Conservation (phyloP, 2,888 invertebrate genomes). For the Agrochola lota region DNA sequence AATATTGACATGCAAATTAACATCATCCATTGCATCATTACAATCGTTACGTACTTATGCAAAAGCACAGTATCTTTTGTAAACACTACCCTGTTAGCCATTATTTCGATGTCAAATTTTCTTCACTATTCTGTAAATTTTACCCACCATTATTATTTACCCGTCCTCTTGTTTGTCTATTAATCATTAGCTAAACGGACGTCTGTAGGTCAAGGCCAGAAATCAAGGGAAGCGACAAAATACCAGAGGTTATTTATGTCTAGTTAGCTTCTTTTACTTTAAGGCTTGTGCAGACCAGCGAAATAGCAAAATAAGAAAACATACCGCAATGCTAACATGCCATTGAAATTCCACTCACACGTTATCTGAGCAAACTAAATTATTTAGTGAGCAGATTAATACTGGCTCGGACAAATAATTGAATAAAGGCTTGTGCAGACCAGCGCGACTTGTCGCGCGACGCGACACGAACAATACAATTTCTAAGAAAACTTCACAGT, state of each 20-base stretch:
- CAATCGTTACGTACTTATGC: background rate
- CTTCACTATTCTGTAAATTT: background rate
- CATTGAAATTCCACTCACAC: constrained; percentile 20
- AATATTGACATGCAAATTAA: too few species aligned
- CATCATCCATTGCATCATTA: background rate
- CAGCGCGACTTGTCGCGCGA: too few species aligned
- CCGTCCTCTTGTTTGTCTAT: constrained; percentile 20
- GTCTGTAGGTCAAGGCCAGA: constrained; percentile 6
- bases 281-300: too few species aligned
- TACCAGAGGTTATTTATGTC: background rate
- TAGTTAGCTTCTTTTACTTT: background rate
- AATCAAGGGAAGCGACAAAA: background rate
- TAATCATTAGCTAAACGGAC: constrained; percentile 4
- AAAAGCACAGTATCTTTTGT: background rate
- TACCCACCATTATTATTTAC: background rate
- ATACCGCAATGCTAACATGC: background rate
- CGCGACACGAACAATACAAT: too few species aligned
- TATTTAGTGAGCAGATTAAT: constrained; percentile 31
- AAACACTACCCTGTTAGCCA: background rate
- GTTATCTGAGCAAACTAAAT: constrained; percentile 21
- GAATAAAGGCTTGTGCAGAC: too few species aligned
- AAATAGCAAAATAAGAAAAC: background rate
- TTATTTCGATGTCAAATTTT: background rate
- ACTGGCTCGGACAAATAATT: constrained; percentile 27
- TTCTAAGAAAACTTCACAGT: too few species aligned